Evolutionary conservation across 30 jellyfish, hydroid and myxozoan genomes (phyloP).

Genomic region (Turritopsis dohrnii): DNA sequence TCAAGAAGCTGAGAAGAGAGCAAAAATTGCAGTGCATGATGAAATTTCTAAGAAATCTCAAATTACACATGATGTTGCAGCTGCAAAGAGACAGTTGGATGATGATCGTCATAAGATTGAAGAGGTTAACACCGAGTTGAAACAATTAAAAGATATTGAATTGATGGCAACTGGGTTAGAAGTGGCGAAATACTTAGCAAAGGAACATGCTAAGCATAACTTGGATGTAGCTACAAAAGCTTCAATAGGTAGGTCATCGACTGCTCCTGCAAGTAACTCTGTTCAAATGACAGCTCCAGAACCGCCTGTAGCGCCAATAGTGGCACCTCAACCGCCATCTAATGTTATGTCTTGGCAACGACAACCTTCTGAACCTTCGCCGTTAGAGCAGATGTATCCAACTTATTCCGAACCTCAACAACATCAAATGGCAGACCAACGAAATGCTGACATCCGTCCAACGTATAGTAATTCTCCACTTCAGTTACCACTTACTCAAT

Average conservation of each 20-base stretch:
- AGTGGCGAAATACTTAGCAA: slow-evolving; percentile 84
- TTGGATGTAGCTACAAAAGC: slow-evolving; percentile 48
- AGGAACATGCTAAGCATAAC: slow-evolving; percentile 61
- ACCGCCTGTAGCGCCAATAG: neutral
- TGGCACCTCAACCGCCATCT: slow-evolving; percentile 1
- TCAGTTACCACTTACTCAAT: slow-evolving; percentile 23
- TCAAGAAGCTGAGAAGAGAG: slow-evolving; percentile 56
- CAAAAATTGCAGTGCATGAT: slow-evolving; percentile 38
- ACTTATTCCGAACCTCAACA: neutral
- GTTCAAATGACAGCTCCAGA: neutral
- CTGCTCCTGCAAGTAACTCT: neutral
- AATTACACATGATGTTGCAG: slow-evolving; percentile 23
- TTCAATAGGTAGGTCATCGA: neutral
- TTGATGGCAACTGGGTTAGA: slow-evolving; percentile 84
- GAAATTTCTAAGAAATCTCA: slow-evolving; percentile 33
- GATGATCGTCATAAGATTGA: slow-evolving; percentile 76
- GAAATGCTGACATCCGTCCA: slow-evolving; percentile 1
- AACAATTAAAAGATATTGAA: slow-evolving; percentile 68
- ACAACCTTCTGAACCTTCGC: neutral
- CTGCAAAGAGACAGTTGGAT: slow-evolving; percentile 71
- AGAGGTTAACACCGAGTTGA: slow-evolving; percentile 57
- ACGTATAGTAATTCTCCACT: slow-evolving; percentile 13
- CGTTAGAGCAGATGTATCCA: neutral
- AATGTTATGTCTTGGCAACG: neutral
- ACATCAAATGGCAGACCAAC: slow-evolving; percentile 33